Percentiles rank a stretch among this genome's conserved stretches.
phyloP scores from a whole-genome alignment of 1,140 invertebrate species.

The Proctacanthus coquilletti region DNA sequence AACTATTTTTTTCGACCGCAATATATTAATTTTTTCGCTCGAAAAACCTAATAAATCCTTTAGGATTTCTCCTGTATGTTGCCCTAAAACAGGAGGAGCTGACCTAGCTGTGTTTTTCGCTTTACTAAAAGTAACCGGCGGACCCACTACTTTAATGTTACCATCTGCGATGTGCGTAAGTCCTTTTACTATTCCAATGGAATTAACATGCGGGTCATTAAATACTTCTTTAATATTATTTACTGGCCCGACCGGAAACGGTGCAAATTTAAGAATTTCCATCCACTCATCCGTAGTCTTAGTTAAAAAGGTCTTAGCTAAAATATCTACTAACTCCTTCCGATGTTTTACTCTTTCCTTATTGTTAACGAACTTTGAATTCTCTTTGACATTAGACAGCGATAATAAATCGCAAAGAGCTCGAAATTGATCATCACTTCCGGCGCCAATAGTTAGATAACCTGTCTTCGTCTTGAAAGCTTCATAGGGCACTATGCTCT shows the following conservation, averaged over 20 bases:
- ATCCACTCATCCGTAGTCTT: slow-evolving; percentile 69
- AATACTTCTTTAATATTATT: slow-evolving; percentile 80
- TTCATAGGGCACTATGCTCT: slow-evolving; percentile 91
- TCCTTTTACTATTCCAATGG: slow-evolving; percentile 60
- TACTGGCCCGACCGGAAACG: slow-evolving; percentile 80
- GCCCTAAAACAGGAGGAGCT: slow-evolving; percentile 71
- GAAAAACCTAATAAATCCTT: slow-evolving; percentile 50
- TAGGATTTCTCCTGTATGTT: slow-evolving; percentile 74
- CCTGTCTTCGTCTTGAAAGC: slow-evolving; percentile 67
- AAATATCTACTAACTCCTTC: slow-evolving; percentile 43
- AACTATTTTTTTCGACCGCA: slow-evolving; percentile 38
- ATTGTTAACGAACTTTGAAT: slow-evolving; percentile 59
- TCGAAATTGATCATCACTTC: slow-evolving; percentile 61
- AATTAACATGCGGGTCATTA: slow-evolving; percentile 66
- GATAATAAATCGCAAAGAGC: slow-evolving; percentile 50
- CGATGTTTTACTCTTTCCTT: slow-evolving; percentile 60
- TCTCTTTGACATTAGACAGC: slow-evolving; percentile 39
- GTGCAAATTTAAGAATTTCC: slow-evolving; percentile 47
- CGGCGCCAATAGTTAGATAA: slow-evolving; percentile 70
- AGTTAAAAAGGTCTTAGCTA: slow-evolving; percentile 42
- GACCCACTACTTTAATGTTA: slow-evolving; percentile 64
- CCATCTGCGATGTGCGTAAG: slow-evolving; percentile 55
- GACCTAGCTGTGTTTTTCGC: slow-evolving; percentile 48
- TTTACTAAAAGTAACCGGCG: slow-evolving; percentile 65
- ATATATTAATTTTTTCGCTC: slow-evolving; percentile 38